Evolutionary conservation across 2,797 vertebrate species (phyloP).

Genomic region (Helicolenus hilgendorfi): DNA sequence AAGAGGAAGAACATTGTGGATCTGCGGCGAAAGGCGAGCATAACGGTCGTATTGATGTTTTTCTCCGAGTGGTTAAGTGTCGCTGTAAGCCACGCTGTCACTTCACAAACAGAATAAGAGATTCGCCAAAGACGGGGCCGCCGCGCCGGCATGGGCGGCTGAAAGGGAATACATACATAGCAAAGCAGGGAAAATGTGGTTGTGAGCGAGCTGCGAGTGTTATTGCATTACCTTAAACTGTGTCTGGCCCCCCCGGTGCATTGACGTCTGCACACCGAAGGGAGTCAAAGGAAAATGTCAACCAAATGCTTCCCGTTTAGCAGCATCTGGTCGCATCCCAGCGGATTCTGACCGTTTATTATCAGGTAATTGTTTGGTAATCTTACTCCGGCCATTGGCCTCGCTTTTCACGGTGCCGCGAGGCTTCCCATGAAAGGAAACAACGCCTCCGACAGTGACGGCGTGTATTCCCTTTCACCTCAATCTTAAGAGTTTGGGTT

Average conservation of each 20-base stretch:
- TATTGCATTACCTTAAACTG: constrained; percentile 67
- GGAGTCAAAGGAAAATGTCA: constrained; percentile 76
- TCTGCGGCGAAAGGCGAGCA: constrained; percentile 1
- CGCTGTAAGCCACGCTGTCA: constrained; percentile 63
- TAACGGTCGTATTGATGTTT: constrained; percentile 48
- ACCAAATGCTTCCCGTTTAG: constrained; percentile 67
- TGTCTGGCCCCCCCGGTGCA: constrained; percentile 14
- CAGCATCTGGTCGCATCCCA: constrained; percentile 53
- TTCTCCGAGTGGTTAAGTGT: constrained; percentile 67
- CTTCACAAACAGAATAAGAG: constrained; percentile 71
- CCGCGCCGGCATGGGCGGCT: constrained; percentile 31
- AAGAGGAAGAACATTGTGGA: background rate
- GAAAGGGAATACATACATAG: constrained; percentile 81
- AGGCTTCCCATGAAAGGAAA: constrained; percentile 33
- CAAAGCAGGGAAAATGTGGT: constrained; percentile 55
- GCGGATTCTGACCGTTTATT: constrained; percentile 47
- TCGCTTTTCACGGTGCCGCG: constrained; percentile 7
- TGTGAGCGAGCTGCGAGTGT: constrained; percentile 40
- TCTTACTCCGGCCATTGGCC: constrained; percentile 17
- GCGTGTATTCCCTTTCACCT: constrained; percentile 49
- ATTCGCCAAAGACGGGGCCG: constrained; percentile 50
- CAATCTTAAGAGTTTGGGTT: constrained; percentile 25
- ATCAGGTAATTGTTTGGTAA: constrained; percentile 69
- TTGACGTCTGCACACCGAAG: constrained; percentile 1
- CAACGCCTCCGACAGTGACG: constrained; percentile 14